These are phyloP conservation scores for Zeus faber DNA, from an alignment of 2,113 vertebrate genomes.

Conservation along the genomic window DNA sequence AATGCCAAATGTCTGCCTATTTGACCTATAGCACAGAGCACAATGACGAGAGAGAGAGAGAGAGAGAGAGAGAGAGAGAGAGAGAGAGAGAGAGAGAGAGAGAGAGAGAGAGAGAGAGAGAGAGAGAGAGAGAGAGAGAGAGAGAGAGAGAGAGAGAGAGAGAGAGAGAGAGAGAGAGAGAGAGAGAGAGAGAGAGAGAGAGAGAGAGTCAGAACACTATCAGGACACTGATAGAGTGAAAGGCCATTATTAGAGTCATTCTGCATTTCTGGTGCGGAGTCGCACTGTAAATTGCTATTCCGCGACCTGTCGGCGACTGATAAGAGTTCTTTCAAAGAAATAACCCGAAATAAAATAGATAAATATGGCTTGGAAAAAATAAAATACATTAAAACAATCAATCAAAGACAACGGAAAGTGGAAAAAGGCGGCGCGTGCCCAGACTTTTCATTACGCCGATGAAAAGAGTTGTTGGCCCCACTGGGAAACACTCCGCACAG, in stretches of 20 bases:
- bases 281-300: slow-evolving; percentile 58
- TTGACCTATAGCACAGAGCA: slow-evolving; percentile 45
- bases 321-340: slow-evolving; percentile 54
- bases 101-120: too few relatives aligned
- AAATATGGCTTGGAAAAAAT: slow-evolving; percentile 55
- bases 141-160: too few relatives aligned
- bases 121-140: too few relatives aligned
- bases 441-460: slow-evolving; percentile 40
- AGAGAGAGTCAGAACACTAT: too few relatives aligned
- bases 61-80: slow-evolving; percentile 39
- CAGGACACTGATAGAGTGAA: slow-evolving; percentile 17
- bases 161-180: too few relatives aligned
- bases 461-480: slow-evolving; percentile 37
- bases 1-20: slow-evolving; percentile 51
- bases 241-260: slow-evolving; percentile 55
- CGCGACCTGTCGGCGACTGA: slow-evolving; percentile 48
- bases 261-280: slow-evolving; percentile 40
- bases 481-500: slow-evolving; percentile 31
- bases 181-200: too few relatives aligned
- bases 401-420: slow-evolving; percentile 51
- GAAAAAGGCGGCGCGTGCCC: slow-evolving; percentile 20
- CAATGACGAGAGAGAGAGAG: slow-evolving; percentile 53
- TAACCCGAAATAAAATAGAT: slow-evolving; percentile 60
- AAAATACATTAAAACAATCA: slow-evolving; percentile 69
- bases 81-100: slow-evolving; percentile 28